Conservation (phyloP, 2,113 vertebrate genomes). For the Clupea harengus region DNA sequence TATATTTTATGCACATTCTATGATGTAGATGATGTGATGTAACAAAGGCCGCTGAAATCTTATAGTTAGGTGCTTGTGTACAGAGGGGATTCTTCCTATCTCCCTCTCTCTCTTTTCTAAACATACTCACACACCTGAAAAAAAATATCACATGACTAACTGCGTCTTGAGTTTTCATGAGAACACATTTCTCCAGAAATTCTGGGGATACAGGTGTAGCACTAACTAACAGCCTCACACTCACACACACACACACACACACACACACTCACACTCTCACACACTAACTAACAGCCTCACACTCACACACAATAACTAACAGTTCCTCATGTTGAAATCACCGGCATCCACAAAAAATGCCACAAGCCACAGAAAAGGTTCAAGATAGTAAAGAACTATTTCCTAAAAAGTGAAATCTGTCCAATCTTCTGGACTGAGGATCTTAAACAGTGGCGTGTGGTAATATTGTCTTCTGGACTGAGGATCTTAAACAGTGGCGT, state of each 20-base stretch:
- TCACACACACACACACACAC: too few relatives aligned
- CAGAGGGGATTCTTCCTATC: too few relatives aligned
- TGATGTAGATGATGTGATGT: background rate
- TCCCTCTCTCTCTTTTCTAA: too few relatives aligned
- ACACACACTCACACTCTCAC: too few relatives aligned
- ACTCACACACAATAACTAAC: background rate
- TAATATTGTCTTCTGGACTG: background rate
- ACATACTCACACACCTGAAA: too few relatives aligned
- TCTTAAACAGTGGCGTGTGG: background rate
- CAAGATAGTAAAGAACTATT: background rate
- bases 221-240: too few relatives aligned
- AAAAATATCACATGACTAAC: too few relatives aligned
- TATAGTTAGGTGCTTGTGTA: background rate
- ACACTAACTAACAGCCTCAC: too few relatives aligned
- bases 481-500: conserved; percentile 39
- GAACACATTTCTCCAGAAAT: too few relatives aligned
- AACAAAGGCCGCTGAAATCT: background rate
- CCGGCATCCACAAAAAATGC: background rate
- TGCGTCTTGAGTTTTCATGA: too few relatives aligned
- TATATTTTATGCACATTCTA: background rate
- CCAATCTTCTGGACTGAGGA: too few relatives aligned
- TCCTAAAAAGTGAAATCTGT: too few relatives aligned
- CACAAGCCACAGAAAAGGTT: background rate
- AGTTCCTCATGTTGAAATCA: background rate
- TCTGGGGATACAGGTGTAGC: background rate